Evolutionary conservation across 1,140 invertebrate genomes (phyloP).

Genomic region (Drosophila nannoptera): DNA sequence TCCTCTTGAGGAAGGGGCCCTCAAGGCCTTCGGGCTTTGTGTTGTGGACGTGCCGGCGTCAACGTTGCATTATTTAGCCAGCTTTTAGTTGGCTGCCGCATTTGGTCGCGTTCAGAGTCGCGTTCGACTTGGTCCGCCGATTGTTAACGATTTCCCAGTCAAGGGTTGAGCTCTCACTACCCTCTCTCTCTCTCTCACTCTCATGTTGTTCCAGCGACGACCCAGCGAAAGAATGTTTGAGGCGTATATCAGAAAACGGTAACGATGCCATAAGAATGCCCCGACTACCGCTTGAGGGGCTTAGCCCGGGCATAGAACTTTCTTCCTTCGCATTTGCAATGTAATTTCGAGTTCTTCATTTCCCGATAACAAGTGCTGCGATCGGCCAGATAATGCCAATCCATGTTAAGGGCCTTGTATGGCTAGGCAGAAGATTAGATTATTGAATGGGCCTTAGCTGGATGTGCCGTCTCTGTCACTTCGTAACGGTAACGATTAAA

Average conservation of each 20-base stretch:
- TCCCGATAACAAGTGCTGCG: too few relatives aligned
- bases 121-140: slow-evolving; percentile 11
- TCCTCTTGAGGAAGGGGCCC: slow-evolving; percentile 13
- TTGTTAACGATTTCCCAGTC: slow-evolving; percentile 1
- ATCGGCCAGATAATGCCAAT: too few relatives aligned
- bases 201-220: slow-evolving; percentile 61
- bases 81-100: slow-evolving; percentile 49
- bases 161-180: slow-evolving; percentile 18
- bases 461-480: neutral
- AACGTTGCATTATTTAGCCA: slow-evolving; percentile 40
- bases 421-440: too few relatives aligned
- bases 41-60: slow-evolving; percentile 16
- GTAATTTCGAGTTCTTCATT: too few relatives aligned
- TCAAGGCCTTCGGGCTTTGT: slow-evolving; percentile 6
- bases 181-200: slow-evolving; percentile 14
- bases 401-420: too few relatives aligned
- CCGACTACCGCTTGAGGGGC: too few relatives aligned
- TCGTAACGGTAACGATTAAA: too few relatives aligned
- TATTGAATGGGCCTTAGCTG: neutral
- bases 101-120: slow-evolving; percentile 51
- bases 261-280: slow-evolving; percentile 10
- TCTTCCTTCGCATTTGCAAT: too few relatives aligned
- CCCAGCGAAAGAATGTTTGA: slow-evolving; percentile 70
- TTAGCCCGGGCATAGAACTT: too few relatives aligned
- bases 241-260: slow-evolving; percentile 74